Evolutionary conservation across 1,140 invertebrate genomes (phyloP).

Genomic region (Drosophila repleta): DNA sequence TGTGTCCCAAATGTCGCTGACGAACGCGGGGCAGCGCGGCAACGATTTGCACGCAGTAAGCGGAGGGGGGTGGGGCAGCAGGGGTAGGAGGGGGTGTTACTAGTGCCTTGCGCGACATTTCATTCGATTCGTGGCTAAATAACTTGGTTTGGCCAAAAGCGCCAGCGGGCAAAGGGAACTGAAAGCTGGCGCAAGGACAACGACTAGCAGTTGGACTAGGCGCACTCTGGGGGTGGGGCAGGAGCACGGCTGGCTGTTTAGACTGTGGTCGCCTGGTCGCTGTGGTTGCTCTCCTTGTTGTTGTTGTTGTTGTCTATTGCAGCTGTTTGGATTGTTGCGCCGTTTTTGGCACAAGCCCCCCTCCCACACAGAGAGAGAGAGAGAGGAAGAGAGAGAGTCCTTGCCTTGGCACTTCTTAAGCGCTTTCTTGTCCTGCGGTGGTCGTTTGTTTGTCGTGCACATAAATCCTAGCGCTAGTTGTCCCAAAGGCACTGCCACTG

Average conservation of each 20-base stretch:
- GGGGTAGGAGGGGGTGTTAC: not conserved
- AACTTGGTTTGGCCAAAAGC: conserved; percentile 67
- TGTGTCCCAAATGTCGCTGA: conserved; percentile 76
- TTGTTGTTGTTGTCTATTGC: conserved; percentile 69
- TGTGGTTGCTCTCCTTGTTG: conserved; percentile 32
- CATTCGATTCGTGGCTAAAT: conserved; percentile 78
- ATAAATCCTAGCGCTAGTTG: conserved; percentile 81
- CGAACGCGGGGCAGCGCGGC: conserved; percentile 33
- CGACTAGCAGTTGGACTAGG: conserved; percentile 5
- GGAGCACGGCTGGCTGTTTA: not conserved
- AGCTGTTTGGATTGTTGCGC: conserved; percentile 75
- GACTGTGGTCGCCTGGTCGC: conserved; percentile 53
- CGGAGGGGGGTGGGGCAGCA: not conserved
- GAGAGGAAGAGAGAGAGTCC: not conserved
- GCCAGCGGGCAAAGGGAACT: conserved; percentile 23
- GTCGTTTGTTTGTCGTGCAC: conserved; percentile 82
- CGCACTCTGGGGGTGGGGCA: not conserved
- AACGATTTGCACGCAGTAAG: conserved; percentile 42
- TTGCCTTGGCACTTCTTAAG: conserved; percentile 69
- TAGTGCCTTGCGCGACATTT: conserved; percentile 60
- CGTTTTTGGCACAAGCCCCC: conserved; percentile 13
- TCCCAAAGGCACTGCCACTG: conserved; percentile 81
- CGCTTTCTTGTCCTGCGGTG: conserved; percentile 83
- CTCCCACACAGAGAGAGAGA: not conserved
- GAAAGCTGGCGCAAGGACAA: conserved; percentile 2